phyloP scores from a whole-genome alignment of 1,140 invertebrate genomes.

The Limonius californicus region DNA sequence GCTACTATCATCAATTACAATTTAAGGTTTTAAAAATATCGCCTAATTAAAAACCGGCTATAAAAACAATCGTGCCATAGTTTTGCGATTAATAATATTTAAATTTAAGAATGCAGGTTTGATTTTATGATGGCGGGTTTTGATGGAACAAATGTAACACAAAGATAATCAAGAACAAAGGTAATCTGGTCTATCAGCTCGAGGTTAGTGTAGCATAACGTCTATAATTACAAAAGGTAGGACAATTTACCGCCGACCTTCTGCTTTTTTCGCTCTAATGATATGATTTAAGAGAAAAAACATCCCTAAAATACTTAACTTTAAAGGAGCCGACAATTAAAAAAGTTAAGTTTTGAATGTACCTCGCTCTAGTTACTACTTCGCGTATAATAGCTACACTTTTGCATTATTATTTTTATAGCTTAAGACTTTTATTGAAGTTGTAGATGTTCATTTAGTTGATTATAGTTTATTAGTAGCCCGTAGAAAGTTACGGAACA shows the following conservation, averaged over 20 bases:
- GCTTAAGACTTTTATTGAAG: neutral
- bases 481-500: neutral
- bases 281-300: neutral
- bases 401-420: neutral
- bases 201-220: neutral
- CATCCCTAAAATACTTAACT: neutral
- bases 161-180: neutral
- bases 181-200: neutral
- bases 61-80: too few relatives aligned
- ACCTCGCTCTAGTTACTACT: too few relatives aligned
- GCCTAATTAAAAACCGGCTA: too few relatives aligned
- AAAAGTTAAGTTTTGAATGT: neutral
- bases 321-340: conserved; percentile 16
- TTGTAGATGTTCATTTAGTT: conserved; percentile 4
- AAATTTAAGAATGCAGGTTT: neutral
- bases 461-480: neutral
- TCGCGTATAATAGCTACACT: neutral
- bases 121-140: neutral
- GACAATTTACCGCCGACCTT: conserved; percentile 12
- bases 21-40: too few relatives aligned
- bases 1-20: too few relatives aligned
- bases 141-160: neutral
- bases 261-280: conserved; percentile 1
- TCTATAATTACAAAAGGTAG: conserved; percentile 8
- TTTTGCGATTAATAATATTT: neutral